Percentiles rank a stretch among this genome's conserved stretches.
These are phyloP conservation scores for Drosophila albomicans DNA, from an alignment of 1,140 invertebrate genomes.

Conservation along the genomic window DNA sequence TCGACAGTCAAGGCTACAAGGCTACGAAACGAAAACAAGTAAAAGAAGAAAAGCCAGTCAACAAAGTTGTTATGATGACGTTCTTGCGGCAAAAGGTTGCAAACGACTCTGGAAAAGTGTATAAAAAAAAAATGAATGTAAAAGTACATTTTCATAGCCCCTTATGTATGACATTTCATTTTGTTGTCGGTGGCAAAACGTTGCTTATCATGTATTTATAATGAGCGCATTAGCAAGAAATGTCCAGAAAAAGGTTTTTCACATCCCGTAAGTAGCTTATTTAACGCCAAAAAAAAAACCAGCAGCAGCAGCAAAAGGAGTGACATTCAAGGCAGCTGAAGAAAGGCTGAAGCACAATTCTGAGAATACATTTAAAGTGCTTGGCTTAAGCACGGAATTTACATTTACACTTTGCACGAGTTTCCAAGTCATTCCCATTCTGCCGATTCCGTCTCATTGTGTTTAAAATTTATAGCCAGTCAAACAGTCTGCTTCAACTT, in stretches of 20 bases:
- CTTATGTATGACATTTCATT: constrained; percentile 45
- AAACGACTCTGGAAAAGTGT: neutral
- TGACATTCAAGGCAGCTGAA: neutral
- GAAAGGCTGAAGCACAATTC: neutral
- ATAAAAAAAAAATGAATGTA: neutral
- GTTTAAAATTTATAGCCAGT: constrained; percentile 50
- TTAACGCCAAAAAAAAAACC: neutral
- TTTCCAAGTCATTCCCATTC: constrained; percentile 12
- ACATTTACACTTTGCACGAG: constrained; percentile 27
- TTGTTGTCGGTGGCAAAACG: constrained; percentile 24
- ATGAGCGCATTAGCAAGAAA: constrained; percentile 57
- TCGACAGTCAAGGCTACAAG: constrained; percentile 61
- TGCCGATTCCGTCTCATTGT: constrained; percentile 2
- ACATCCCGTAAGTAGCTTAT: constrained; percentile 31
- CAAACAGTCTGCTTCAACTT: constrained; percentile 3
- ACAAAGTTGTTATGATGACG: constrained; percentile 79
- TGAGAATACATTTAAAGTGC: constrained; percentile 11
- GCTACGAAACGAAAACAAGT: neutral
- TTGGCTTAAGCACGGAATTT: constrained; percentile 21
- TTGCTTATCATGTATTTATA: constrained; percentile 68
- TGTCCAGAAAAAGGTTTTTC: constrained; percentile 37
- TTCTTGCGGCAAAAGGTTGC: constrained; percentile 32
- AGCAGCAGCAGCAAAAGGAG: neutral
- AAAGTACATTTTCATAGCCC: constrained; percentile 27
- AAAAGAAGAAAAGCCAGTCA: constrained; percentile 45